Conservation (phyloP, 1,140 invertebrate species). For the Polypedilum vanderplanki region DNA sequence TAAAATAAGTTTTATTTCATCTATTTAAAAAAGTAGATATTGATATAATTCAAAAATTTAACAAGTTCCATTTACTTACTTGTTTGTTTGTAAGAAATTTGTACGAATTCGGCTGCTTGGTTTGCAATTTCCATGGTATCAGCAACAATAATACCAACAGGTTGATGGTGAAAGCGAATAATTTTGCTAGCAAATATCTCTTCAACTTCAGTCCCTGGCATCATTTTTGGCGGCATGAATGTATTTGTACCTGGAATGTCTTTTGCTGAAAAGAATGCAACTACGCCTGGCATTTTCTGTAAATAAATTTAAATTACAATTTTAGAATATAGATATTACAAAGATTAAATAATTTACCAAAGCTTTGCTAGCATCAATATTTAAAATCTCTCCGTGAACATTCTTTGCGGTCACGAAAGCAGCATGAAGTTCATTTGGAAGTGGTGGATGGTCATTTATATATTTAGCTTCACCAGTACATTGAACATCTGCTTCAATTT, state of each 20-base stretch:
- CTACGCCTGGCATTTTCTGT: constrained; percentile 59
- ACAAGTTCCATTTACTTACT: too few species aligned
- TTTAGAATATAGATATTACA: background rate
- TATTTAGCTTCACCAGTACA: constrained; percentile 57
- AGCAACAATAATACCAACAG: constrained; percentile 64
- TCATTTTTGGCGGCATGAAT: too few species aligned
- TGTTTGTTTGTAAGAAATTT: too few species aligned
- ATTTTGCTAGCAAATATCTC: constrained; percentile 48
- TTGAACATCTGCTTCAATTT: constrained; percentile 57
- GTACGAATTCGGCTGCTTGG: constrained; percentile 52
- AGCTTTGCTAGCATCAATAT: constrained; percentile 52
- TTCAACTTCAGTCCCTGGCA: constrained; percentile 35
- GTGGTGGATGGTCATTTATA: constrained; percentile 53
- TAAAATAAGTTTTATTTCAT: too few species aligned
- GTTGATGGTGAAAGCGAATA: constrained; percentile 64
- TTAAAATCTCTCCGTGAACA: constrained; percentile 49
- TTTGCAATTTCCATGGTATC: constrained; percentile 52
- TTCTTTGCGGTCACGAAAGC: constrained; percentile 56
- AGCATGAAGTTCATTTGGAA: constrained; percentile 52
- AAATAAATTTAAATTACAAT: constrained; percentile 53
- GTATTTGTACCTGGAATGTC: constrained; percentile 69
- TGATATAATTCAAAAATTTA: too few species aligned
- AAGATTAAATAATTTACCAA: constrained; percentile 42
- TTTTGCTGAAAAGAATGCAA: constrained; percentile 61
- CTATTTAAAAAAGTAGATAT: too few species aligned